Conservation (phyloP, 2,113 vertebrate species). For the Hippocampus mohnikei region DNA sequence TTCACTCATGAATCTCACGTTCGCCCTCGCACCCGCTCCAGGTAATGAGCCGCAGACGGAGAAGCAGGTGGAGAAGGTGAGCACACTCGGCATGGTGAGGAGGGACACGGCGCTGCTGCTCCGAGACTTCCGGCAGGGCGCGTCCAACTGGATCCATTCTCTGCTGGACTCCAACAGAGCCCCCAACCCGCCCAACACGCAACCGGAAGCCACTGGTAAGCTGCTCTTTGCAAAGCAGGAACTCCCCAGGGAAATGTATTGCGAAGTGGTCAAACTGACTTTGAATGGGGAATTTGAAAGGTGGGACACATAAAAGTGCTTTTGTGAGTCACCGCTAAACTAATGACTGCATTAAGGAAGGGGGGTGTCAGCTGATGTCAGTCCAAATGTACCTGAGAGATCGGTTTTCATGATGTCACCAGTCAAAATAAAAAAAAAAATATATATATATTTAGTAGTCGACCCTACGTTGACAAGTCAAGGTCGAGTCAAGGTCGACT, state of each 20-base stretch:
- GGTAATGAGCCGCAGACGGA: slow-evolving; percentile 71
- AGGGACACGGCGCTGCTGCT: slow-evolving; percentile 79
- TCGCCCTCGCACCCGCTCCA: slow-evolving; percentile 30
- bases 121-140: slow-evolving; percentile 78
- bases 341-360: too few species aligned
- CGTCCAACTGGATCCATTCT: slow-evolving; percentile 85
- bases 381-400: too few species aligned
- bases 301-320: background rate
- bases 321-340: background rate
- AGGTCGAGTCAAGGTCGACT: too few species aligned
- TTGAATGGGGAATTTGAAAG: background rate
- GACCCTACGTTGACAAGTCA: too few species aligned
- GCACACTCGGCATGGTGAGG: slow-evolving; percentile 74
- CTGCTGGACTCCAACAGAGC: slow-evolving; percentile 73
- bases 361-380: too few species aligned
- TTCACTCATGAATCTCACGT: background rate
- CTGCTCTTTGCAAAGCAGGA: background rate
- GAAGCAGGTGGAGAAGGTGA: slow-evolving; percentile 73
- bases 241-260: background rate
- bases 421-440: too few species aligned
- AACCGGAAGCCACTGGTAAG: slow-evolving; percentile 46
- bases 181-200: slow-evolving; percentile 25
- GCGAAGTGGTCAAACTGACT: background rate
- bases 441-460: too few species aligned
- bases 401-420: too few species aligned